Percentiles rank a stretch among this genome's conserved stretches.
phyloP scores from a whole-genome alignment of 2,797 vertebrate genomes.

The Bovichtus diacanthus region DNA sequence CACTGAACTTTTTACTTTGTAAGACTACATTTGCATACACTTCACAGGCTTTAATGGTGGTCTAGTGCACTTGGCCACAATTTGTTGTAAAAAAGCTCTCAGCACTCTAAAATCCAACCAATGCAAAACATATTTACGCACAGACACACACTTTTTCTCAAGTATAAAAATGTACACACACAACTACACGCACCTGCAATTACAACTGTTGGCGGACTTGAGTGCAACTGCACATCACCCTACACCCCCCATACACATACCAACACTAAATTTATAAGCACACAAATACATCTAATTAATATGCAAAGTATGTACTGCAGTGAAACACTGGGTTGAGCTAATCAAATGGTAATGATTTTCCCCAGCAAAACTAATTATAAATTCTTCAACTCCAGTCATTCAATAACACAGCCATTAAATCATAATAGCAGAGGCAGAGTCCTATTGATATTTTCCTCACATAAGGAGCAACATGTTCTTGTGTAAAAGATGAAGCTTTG shows the following conservation, averaged over 20 bases:
- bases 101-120: conserved; percentile 17
- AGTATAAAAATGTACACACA: background rate
- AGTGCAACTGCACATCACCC: background rate
- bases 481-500: conserved; percentile 72
- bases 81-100: conserved; percentile 21
- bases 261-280: conserved; percentile 6
- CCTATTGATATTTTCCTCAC: conserved; percentile 82
- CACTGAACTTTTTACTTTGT: conserved; percentile 12
- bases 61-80: conserved; percentile 30
- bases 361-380: conserved; percentile 75
- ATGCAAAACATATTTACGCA: conserved; percentile 17
- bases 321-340: conserved; percentile 71
- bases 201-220: background rate
- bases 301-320: conserved; percentile 55
- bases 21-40: conserved; percentile 32
- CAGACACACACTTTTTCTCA: background rate
- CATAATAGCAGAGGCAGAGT: conserved; percentile 59
- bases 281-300: conserved; percentile 50
- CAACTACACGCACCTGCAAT: background rate
- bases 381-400: conserved; percentile 75
- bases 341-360: conserved; percentile 77
- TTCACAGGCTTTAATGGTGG: conserved; percentile 14
- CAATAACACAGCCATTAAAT: conserved; percentile 75
- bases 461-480: conserved; percentile 69
- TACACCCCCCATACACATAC: background rate